Base-by-base conservation (phyloP, 2,888 invertebrate species). In the Cataglyphis rosenhaueri region DNA sequence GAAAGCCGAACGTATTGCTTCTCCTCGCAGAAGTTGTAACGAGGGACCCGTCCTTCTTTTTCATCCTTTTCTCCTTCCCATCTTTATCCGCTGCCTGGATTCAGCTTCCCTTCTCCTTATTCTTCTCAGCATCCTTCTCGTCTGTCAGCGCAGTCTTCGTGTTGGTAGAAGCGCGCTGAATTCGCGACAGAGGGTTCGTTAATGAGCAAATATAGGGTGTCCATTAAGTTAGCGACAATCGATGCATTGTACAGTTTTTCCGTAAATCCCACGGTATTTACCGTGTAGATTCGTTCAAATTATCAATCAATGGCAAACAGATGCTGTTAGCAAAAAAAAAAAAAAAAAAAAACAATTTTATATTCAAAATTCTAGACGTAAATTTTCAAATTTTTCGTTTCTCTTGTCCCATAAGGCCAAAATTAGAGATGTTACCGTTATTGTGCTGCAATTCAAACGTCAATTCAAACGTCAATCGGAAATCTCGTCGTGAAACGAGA, bases 171-270 rank as follows among this genome's bases (percentile, higher is more conserved):
- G 89, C 88, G 91, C 87, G 88, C 86, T 76, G 85, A 86, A 89
- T 88, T 91, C 91, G 91, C 89, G 90, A 88, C 91, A 87, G 91
- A 92, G 91, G 92, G 92, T 89, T 91, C 91, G 88, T 91, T 92
- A 92, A 91, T 92, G 91, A 91, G 90, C 90, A 92, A 91, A 92
- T 90, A 91, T 87, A 89, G 90, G 87, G 89, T 87, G 90, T 88
- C 91, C 91, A 90, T 92, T 92, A 89, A 90, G 86, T 91, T 84
- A 84, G 81, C 84, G 87, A 73, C 76, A 87, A 87, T 85, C 85
- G 85, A 73, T 61, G 84, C 78, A 66, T 79, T 75, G 62, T 82
- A 62, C 84, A 66, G 59, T 66, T 81, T 71, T 64, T 74, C 76
- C 73, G 38, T 48, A 62, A 41, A 68, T 52, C 41, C n/a, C 9